Evolutionary conservation across 2,113 vertebrate genomes (phyloP).

Genomic region (Mellivora capensis): DNA sequence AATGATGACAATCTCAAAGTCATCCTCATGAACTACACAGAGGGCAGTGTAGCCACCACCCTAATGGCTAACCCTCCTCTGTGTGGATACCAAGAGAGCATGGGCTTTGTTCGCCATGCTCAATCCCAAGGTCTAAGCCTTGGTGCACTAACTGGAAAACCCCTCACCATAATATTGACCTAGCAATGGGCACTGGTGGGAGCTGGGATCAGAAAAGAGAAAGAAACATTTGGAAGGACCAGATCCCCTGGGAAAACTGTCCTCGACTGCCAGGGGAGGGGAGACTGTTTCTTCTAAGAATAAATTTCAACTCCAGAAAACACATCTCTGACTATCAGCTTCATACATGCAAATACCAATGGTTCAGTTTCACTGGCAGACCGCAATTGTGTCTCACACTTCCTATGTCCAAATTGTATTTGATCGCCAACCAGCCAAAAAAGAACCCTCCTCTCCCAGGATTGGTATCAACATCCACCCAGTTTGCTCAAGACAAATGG

Average conservation of each 20-base stretch:
- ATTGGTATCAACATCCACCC: neutral
- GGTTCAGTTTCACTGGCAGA: neutral
- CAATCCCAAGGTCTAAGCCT: constrained; percentile 93
- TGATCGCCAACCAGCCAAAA: neutral
- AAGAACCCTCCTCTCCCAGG: neutral
- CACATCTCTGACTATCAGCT: neutral
- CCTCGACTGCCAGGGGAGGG: neutral
- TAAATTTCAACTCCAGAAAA: constrained; percentile 31
- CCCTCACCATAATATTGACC: constrained; percentile 91
- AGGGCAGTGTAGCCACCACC: constrained; percentile 93
- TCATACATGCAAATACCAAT: neutral
- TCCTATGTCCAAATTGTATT: neutral
- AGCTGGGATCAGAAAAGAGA: neutral
- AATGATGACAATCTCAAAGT: constrained; percentile 93
- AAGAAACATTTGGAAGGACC: neutral
- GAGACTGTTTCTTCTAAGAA: neutral
- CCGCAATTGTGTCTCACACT: neutral
- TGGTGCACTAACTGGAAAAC: constrained; percentile 96
- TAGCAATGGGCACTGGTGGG: constrained; percentile 77
- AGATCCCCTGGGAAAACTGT: neutral
- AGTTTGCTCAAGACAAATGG: neutral
- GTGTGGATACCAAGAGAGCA: constrained; percentile 96
- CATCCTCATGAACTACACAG: constrained; percentile 95
- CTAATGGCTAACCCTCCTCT: constrained; percentile 92
- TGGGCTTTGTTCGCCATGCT: constrained; percentile 97